These are phyloP conservation scores for Leptatherina wallacei DNA, from an alignment of 2,797 vertebrate genomes.

Conservation along the genomic window DNA sequence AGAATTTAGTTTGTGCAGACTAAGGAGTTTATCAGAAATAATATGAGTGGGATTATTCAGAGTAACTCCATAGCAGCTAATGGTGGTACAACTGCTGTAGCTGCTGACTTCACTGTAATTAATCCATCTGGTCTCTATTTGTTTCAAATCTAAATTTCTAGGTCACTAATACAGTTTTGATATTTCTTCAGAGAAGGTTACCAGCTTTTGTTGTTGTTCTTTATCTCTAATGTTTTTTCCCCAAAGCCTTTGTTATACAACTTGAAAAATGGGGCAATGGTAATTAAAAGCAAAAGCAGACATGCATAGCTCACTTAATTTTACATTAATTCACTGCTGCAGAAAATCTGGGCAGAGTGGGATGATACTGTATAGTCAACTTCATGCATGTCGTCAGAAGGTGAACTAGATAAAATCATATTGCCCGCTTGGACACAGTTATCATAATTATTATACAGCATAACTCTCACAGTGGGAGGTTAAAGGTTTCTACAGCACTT, in stretches of 20 bases:
- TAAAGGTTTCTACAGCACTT: neutral
- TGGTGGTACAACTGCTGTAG: constrained; percentile 43
- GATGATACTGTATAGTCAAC: neutral
- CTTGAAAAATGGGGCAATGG: constrained; percentile 46
- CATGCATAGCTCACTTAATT: neutral
- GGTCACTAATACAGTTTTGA: constrained; percentile 24
- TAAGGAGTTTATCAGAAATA: constrained; percentile 59
- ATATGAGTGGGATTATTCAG: constrained; percentile 57
- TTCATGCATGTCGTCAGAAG: neutral
- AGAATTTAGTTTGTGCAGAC: constrained; percentile 59
- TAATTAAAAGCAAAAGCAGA: constrained; percentile 25
- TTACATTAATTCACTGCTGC: neutral
- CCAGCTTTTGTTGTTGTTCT: constrained; percentile 27
- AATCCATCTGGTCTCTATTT: constrained; percentile 28
- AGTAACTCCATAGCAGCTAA: constrained; percentile 34
- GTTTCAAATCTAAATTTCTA: constrained; percentile 34
- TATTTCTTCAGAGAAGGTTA: constrained; percentile 16
- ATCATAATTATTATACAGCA: neutral
- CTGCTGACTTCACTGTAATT: constrained; percentile 47
- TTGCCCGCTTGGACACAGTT: neutral
- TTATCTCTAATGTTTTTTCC: constrained; percentile 45
- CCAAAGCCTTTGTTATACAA: constrained; percentile 47
- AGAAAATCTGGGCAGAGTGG: neutral
- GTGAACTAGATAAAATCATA: neutral
- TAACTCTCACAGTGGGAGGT: neutral